A percentile compares a stretch with the other conserved stretches of the same genome.
phyloP scores from a whole-genome alignment of 2,113 vertebrate genomes.

The Globicephala melas region DNA sequence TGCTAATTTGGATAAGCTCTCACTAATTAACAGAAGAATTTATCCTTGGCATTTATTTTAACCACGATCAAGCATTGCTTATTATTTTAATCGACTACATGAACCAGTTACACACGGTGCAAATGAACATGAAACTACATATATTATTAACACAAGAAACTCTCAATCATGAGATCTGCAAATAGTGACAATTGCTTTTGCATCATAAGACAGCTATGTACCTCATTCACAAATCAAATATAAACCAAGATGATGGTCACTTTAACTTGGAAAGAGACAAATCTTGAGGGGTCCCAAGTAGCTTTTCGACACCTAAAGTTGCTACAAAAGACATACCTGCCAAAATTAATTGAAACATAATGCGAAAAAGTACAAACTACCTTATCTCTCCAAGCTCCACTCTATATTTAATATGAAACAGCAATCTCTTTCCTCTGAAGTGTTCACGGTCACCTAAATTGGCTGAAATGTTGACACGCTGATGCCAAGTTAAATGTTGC shows the following conservation, averaged over 20 bases:
- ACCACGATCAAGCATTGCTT: conserved; percentile 47
- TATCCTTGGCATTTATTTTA: conserved; percentile 65
- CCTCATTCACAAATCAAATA: conserved; percentile 57
- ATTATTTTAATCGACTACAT: conserved; percentile 60
- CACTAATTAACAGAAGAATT: conserved; percentile 72
- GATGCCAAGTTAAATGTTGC: conserved; percentile 65
- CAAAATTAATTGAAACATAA: conserved; percentile 73
- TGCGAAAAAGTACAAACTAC: conserved; percentile 36
- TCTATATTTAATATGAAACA: conserved; percentile 6
- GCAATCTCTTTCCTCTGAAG: not conserved
- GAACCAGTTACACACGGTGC: conserved; percentile 28
- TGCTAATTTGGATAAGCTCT: conserved; percentile 59
- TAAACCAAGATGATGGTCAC: not conserved
- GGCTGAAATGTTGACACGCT: conserved; percentile 48
- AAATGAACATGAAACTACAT: conserved; percentile 50
- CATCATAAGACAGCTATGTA: conserved; percentile 33
- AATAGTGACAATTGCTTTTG: conserved; percentile 59
- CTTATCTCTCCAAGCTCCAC: conserved; percentile 60
- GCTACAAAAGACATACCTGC: conserved; percentile 33
- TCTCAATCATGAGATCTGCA: conserved; percentile 22
- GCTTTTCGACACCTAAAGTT: conserved; percentile 47
- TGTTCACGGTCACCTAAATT: conserved; percentile 52
- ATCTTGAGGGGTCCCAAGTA: conserved; percentile 56
- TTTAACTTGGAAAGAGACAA: conserved; percentile 52
- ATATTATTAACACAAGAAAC: not conserved